Evolutionary conservation across 2,888 invertebrate species (phyloP), one percentile per base, ranked within the genome.

Genomic region (Caenorhabditis imperialis): DNA sequence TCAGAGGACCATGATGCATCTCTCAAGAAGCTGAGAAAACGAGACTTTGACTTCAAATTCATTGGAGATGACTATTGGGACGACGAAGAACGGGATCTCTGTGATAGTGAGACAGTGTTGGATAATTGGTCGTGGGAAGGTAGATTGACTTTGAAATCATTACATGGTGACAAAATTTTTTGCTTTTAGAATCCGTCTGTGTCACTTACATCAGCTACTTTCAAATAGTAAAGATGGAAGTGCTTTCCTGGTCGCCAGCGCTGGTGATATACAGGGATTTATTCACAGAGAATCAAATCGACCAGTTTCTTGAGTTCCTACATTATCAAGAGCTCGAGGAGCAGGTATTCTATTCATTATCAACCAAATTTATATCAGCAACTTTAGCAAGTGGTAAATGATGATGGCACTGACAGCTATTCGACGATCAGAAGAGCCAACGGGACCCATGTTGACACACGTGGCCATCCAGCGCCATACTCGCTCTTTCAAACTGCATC

Each of bases 181-280:
- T 42, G 12, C 3, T 27, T 27, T 23, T 35, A 45, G 48, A 27
- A 22, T 35, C 61, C 7, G 20, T 62, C 18, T 62, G 62, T 16
- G 3, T 54, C 6, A 33, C 22, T 1, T 54, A 62, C 14, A 6
- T 53, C 1, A 1, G 3, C 0, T 16, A 40, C 4, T 60, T 60
- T 38, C 44, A 44, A 42, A 12, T 16, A 2, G 22, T 61, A 3
- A 61, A 62, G 40, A 27, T 74, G 48, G 74, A 74, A 60, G 22
- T 74, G 2, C 10, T 63, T 3, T 35, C 53, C 10, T 47, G 53
- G 47, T 1, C 16, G 3, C 74, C 74, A 10, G 53, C 50, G 8
- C 51, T 74, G 0, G 55, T 74, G 0, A 57, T 67, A 6, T 74
- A 61, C 23, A 23, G 58, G 12, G 54, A 62, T 7, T 40, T 74